These are phyloP conservation scores for Oreotragus oreotragus DNA, from an alignment of 2,113 vertebrate species.

Conservation along the genomic window DNA sequence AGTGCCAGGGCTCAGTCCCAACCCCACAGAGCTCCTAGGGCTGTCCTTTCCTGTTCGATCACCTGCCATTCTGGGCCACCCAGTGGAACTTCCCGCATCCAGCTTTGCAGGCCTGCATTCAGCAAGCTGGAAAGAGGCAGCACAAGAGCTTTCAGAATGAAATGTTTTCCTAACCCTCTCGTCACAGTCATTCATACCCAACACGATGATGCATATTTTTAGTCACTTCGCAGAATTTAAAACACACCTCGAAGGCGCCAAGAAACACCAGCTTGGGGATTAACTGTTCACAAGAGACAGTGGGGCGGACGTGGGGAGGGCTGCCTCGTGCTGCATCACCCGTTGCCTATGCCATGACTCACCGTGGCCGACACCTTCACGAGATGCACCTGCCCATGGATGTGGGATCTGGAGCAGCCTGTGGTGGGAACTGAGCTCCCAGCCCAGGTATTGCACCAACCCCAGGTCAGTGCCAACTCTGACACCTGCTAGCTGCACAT, in stretches of 20 bases:
- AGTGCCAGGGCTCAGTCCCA: not conserved
- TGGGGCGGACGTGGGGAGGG: not conserved
- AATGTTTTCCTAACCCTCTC: slow-evolving; percentile 53
- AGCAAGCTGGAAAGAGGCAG: slow-evolving; percentile 56
- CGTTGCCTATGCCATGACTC: slow-evolving; percentile 43
- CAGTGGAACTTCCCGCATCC: not conserved
- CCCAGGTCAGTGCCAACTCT: not conserved
- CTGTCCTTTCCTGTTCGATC: not conserved
- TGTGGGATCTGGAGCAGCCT: not conserved
- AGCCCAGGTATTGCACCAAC: not conserved
- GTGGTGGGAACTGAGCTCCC: not conserved
- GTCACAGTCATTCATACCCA: slow-evolving; percentile 59
- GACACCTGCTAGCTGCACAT: not conserved
- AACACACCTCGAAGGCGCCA: slow-evolving; percentile 64
- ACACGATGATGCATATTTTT: slow-evolving; percentile 64
- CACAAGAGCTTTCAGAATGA: slow-evolving; percentile 56
- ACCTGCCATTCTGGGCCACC: not conserved
- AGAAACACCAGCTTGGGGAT: slow-evolving; percentile 62
- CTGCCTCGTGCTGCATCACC: slow-evolving; percentile 3
- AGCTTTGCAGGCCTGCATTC: not conserved
- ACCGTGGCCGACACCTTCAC: not conserved
- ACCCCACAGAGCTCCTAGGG: not conserved
- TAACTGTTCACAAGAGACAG: slow-evolving; percentile 45
- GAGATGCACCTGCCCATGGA: not conserved
- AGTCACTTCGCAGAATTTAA: slow-evolving; percentile 68